Base-by-base conservation (phyloP, 1,140 invertebrate genomes). In the Formica exsecta region DNA sequence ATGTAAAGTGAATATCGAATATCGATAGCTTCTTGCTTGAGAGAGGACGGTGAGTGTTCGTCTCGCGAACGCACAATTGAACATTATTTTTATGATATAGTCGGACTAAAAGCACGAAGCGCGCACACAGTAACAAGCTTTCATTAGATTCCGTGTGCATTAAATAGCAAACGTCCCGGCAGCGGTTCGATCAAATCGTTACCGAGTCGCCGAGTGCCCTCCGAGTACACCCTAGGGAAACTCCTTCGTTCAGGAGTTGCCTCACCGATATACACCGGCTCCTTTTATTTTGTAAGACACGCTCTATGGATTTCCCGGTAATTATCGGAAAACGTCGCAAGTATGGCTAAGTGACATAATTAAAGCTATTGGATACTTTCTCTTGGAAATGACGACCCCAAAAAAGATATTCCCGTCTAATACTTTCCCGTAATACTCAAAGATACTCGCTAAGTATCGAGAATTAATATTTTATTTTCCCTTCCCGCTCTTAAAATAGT, bases 241-340 rank as follows among this genome's bases (percentile, higher is more conserved):
- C 68, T 44, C 11, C 41, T 81, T 81, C 13, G 25, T 73, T 66
- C 32, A 48, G 79, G 36, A 8, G 54, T 61, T 73, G 66, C 61
- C 73, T 81, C 68, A 61, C 29, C 79, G 79, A 73, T 81, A 73
- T 13, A 48, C 38, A 6, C 36, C 13, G 16, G 3, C 66, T 70
- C 29, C 66, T 81, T 73, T 83, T 83, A 74, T 83, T 83, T 74
- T 73, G 38, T 48, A 73, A 48, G 68, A 38, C 79, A 83, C 68
- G 68, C 79, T 83, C 79, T 83, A 74, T 74, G 68, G 79, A 83
- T 73, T 83, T 29, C 4, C 19, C 54, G 38, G 68, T 83, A 74
- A 74, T 83, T 83, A 83, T 83, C 79, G 79, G 79, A 83, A 74
- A 83, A 81, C 61, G 79, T 81, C 66, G 51, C 29, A 73, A 61